Percentiles rank a stretch among this genome's conserved stretches.
Conservation (phyloP, 2,797 vertebrate genomes). For the Manis pentadactyla region DNA sequence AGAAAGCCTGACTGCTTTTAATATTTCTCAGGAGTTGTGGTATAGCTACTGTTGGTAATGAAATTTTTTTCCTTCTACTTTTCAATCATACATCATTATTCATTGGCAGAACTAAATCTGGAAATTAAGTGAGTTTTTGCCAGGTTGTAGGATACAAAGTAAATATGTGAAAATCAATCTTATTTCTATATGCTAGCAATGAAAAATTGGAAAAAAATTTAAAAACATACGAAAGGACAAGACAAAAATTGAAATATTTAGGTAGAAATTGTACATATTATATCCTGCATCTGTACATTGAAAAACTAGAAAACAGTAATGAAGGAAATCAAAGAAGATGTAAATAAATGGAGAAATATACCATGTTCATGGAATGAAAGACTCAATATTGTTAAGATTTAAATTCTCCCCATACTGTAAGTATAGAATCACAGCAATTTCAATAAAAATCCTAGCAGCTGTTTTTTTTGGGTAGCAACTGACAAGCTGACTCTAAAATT, state of each 20-base stretch:
- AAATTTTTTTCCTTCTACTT: background rate
- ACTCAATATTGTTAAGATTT: background rate
- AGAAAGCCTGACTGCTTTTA: background rate
- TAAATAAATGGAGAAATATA: background rate
- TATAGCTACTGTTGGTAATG: background rate
- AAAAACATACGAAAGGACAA: background rate
- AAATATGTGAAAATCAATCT: background rate
- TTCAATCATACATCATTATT: background rate
- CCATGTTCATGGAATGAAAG: background rate
- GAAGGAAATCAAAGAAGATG: background rate
- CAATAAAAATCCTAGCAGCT: background rate
- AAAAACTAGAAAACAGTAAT: background rate
- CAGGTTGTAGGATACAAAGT: background rate
- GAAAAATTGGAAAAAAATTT: background rate
- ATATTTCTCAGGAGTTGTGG: background rate
- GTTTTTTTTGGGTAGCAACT: background rate
- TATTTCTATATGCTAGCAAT: background rate
- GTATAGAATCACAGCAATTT: background rate
- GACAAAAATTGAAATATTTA: background rate
- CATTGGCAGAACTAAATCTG: background rate
- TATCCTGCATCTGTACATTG: background rate
- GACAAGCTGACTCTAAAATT: background rate
- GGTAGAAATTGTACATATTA: background rate
- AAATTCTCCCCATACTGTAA: background rate
- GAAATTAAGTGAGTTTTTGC: background rate